phyloP scores from a whole-genome alignment of 1,140 invertebrate species.

The Heliconius melpomene region DNA sequence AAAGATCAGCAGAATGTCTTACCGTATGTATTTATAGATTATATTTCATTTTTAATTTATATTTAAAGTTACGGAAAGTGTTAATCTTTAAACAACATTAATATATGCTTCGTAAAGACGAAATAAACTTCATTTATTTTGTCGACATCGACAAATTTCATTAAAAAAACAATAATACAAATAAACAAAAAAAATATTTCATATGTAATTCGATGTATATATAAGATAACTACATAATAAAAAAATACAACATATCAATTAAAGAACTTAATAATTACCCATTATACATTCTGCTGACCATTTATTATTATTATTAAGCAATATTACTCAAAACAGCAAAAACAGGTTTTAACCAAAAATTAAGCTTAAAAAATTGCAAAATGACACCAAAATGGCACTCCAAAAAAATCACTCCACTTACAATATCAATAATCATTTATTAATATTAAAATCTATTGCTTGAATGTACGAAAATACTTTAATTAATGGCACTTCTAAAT shows the following conservation, averaged over 20 bases:
- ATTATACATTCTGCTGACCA: conserved; percentile 8
- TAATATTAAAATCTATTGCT: conserved; percentile 58
- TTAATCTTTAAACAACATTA: no score
- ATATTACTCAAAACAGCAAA: background rate
- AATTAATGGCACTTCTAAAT: conserved; percentile 76
- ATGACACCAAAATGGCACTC: conserved; percentile 36
- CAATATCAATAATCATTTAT: conserved; percentile 1
- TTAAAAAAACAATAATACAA: no score
- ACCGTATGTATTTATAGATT: no score
- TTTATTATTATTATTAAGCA: no score
- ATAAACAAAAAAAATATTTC: no score
- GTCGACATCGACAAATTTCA: no score
- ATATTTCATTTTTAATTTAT: no score
- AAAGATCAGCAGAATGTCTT: conserved; percentile 4
- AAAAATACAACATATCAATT: background rate
- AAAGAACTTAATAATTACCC: background rate
- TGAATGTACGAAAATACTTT: conserved; percentile 74
- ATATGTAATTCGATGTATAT: no score
- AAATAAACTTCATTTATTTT: no score
- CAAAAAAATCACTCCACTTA: background rate
- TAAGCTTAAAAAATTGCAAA: background rate
- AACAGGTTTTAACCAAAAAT: background rate
- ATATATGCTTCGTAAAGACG: no score
- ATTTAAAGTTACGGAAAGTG: no score
- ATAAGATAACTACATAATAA: background rate